These are phyloP conservation scores for Indicator indicator DNA, from an alignment of 2,113 vertebrate genomes.

Conservation along the genomic window DNA sequence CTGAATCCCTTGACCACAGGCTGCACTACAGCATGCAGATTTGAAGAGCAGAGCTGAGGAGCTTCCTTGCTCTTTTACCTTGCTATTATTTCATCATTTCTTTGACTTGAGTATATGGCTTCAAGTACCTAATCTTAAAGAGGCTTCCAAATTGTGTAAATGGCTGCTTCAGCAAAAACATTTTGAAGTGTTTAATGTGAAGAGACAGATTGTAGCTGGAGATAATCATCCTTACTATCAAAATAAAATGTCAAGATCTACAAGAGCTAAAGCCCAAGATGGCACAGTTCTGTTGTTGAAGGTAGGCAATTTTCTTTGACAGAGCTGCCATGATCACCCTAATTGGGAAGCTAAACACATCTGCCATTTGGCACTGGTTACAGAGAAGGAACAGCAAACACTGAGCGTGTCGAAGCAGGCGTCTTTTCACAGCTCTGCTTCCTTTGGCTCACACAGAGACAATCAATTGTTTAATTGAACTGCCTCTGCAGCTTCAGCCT, in stretches of 20 bases:
- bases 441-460: not conserved
- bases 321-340: not conserved
- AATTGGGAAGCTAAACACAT: not conserved
- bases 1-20: not conserved
- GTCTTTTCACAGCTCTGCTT: not conserved
- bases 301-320: not conserved
- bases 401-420: not conserved
- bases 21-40: not conserved
- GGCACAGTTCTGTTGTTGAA: not conserved
- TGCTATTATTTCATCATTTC: not conserved
- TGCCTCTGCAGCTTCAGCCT: not conserved
- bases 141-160: not conserved
- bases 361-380: not conserved
- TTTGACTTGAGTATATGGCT: not conserved
- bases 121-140: not conserved
- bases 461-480: not conserved
- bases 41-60: not conserved
- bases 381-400: not conserved
- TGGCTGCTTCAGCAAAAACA: not conserved
- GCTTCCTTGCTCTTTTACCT: not conserved
- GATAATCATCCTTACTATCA: not conserved
- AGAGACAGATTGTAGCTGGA: slow-evolving; percentile 23
- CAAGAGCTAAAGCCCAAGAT: not conserved
- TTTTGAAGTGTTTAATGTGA: not conserved
- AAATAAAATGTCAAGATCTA: slow-evolving; percentile 20